Percentiles rank a stretch among this genome's conserved stretches.
phyloP scores from a whole-genome alignment of 2,888 invertebrate species.

The Phanerotoma sp. region DNA sequence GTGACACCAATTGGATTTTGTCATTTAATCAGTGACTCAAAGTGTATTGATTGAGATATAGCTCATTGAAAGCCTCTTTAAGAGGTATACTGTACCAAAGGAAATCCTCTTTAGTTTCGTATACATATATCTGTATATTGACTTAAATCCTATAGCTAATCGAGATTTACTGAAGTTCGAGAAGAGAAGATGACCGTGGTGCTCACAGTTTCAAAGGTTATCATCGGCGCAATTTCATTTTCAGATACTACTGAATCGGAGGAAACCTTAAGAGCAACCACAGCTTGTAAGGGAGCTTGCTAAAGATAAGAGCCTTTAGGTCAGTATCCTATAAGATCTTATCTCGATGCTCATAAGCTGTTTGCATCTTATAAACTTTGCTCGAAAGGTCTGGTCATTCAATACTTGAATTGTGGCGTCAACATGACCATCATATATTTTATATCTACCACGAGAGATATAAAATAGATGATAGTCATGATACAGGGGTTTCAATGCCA shows the following conservation, averaged over 20 bases:
- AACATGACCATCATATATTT: slow-evolving; percentile 15
- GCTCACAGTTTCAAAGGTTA: slow-evolving; percentile 13
- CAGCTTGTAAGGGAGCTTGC: slow-evolving; percentile 6
- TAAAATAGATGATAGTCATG: too few relatives aligned
- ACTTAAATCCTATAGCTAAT: slow-evolving; percentile 21
- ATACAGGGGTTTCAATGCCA: too few relatives aligned
- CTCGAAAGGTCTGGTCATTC: slow-evolving; percentile 37
- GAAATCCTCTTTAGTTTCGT: slow-evolving; percentile 10
- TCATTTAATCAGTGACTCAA: slow-evolving; percentile 6
- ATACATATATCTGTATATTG: slow-evolving; percentile 3
- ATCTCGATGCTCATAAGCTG: slow-evolving; percentile 53
- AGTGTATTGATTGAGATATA: too few relatives aligned
- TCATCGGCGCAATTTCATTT: slow-evolving; percentile 14
- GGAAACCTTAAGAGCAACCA: slow-evolving; percentile 15
- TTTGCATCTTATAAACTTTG: slow-evolving; percentile 54
- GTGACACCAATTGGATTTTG: background rate
- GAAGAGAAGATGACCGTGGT: background rate
- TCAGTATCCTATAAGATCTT: slow-evolving; percentile 42
- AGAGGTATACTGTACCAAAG: background rate
- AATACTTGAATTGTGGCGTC: slow-evolving; percentile 48
- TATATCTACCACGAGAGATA: too few relatives aligned
- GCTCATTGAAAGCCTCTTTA: background rate
- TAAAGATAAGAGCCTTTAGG: slow-evolving; percentile 18
- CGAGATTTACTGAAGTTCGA: slow-evolving; percentile 21
- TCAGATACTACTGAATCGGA: background rate